Evolutionary conservation across 2,888 invertebrate genomes (phyloP), one percentile per base, ranked within the genome.

Genomic region (Busseola fusca): DNA sequence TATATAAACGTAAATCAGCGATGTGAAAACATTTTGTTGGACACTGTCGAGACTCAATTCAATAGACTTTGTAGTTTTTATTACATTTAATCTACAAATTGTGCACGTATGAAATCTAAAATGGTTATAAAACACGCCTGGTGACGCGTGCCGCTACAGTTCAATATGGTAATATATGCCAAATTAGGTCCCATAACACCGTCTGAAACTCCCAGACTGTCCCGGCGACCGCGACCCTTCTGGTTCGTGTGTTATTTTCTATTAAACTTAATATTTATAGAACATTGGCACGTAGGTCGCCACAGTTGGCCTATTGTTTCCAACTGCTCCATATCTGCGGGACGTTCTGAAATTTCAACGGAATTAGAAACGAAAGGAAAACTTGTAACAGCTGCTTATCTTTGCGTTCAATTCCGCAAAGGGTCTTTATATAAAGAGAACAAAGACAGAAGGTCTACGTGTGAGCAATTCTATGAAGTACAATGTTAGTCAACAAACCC

Each of bases 361-460:
- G 74, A 82, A 78, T 82, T 82, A 69, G 66, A 80, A 80, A 64
- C 60, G 69, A 78, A 77, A 73, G 59, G 82, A 80, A 78, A 82
- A 57, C 79, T 80, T 80, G 79, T 69, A 82, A 69, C 82, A 82
- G 79, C 82, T 79, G 80, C 72, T 84, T 82, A 82, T 82, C 81
- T 72, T 71, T 42, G 64, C 64, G 56, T 69, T 74, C 70, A 73
- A 76, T 81, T 78, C 60, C 37, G 21, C 72, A 68, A 65, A 83
- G 84, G 84, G 74, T 65, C 34, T 62, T 10, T 37, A 34, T 56
- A 10, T 30, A 18, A 9, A 25, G 14, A 48, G 16, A 16, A 52
- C 3, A 54, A 1, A 16, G 5, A 54, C 78, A 82, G 79, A 82
- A 79, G 60, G 50, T 56, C 37, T 48, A 78, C 50, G n/a, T 25